Evolutionary conservation across 2,113 vertebrate genomes (phyloP), one percentile per base, ranked within the genome.

Genomic region (Anthoscopus minutus): DNA sequence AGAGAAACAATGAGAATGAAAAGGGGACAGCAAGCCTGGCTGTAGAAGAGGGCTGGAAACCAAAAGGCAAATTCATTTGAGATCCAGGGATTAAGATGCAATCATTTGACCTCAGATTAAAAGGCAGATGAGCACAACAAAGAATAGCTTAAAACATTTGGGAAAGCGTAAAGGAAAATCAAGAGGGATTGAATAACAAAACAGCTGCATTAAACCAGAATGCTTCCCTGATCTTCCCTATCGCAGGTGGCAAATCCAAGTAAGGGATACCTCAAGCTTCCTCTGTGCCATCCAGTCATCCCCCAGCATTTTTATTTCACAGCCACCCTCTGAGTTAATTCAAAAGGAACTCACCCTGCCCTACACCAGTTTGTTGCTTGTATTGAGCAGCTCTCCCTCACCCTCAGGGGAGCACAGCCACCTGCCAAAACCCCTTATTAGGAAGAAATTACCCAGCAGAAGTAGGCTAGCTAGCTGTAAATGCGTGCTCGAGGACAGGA

Each of bases 61-160:
- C 58, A 88, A 86, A 91, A 86, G 67, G 65, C 73, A 82, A 86
- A 92, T 77, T 82, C 50, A 21, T 89, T 54, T 44, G 74, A 87
- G 81, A 93, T 77, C 89, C 62, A 66, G 92, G 81, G 67, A 95
- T 95, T 88, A 90, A 83, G 85, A 90, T 82, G 70, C 56, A 65
- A 70, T 89, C 85, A 78, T 77, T 93, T 92, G 81, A 90, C 74
- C 93, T 74, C 85, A 45, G 81, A 88, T 96, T 93, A 88, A 93
- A 95, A 35, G 58, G 56, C 37, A 79, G 62, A 83, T 85, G 69
- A 95, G 17, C 74, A 51, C 66, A 84, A 96, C 94, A 94, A 95
- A 96, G 79, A 47, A 50, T 54, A 89, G 84, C 79, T 96, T 95
- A 92, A 95, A 95, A 96, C 81, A 40, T 95, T 94, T 95, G 82